Conservation (phyloP, 2,113 vertebrate genomes). For the Tachycineta bicolor region DNA sequence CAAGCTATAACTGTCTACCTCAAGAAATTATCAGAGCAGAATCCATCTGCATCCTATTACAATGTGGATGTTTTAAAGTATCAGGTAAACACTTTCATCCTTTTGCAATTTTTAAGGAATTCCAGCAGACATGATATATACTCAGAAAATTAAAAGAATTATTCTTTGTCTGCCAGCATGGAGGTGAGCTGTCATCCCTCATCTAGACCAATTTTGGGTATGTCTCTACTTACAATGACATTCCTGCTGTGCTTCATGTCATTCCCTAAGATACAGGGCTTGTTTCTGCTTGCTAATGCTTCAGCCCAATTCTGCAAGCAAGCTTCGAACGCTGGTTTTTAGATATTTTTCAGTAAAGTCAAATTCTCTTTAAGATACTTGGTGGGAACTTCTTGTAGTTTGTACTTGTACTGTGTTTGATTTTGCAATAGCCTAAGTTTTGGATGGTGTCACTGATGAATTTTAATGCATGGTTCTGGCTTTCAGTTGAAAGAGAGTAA, state of each 20-base stretch:
- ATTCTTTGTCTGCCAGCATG: background rate
- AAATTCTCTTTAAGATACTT: background rate
- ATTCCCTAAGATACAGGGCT: background rate
- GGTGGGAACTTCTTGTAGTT: background rate
- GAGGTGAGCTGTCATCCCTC: background rate
- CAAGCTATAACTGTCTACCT: slow-evolving; percentile 95
- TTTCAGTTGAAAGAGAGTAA: background rate
- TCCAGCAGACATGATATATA: background rate
- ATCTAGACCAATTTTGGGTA: background rate
- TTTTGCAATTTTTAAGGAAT: background rate
- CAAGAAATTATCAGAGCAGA: slow-evolving; percentile 94
- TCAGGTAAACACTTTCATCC: slow-evolving; percentile 81
- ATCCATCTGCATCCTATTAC: slow-evolving; percentile 93
- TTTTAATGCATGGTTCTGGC: background rate
- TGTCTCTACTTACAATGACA: background rate
- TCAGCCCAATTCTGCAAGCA: background rate
- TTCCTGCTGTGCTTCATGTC: background rate
- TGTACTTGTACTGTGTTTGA: background rate
- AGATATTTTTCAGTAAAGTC: background rate
- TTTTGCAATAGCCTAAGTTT: background rate
- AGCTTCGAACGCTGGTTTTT: background rate
- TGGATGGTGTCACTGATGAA: background rate
- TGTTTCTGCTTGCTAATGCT: background rate
- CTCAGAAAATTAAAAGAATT: background rate
- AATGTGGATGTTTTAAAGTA: slow-evolving; percentile 98